phyloP scores from a whole-genome alignment of 1,140 invertebrate species.

The Drosophila malerkotliana region DNA sequence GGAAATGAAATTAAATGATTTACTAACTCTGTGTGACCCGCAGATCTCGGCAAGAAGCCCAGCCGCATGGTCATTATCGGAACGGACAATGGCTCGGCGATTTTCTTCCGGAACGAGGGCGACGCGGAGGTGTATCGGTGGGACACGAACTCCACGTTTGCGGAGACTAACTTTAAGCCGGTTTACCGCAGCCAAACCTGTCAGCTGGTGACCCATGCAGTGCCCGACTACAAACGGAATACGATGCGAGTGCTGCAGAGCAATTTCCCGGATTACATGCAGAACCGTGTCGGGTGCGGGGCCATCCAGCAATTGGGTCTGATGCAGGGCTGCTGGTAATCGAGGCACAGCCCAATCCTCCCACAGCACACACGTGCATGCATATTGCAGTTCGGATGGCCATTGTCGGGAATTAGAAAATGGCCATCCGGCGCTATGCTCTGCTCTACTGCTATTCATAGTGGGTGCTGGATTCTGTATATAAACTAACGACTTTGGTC shows the following conservation, averaged over 20 bases:
- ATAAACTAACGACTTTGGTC: slow-evolving; percentile 61
- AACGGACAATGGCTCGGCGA: slow-evolving; percentile 86
- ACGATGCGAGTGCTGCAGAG: slow-evolving; percentile 86
- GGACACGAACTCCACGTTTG: slow-evolving; percentile 86
- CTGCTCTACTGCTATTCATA: slow-evolving; percentile 24
- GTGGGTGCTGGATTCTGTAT: slow-evolving; percentile 47
- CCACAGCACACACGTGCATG: slow-evolving; percentile 21
- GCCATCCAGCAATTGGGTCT: slow-evolving; percentile 85
- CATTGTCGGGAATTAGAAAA: slow-evolving; percentile 27
- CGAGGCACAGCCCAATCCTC: background rate
- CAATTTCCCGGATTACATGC: slow-evolving; percentile 87
- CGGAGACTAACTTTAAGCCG: slow-evolving; percentile 84
- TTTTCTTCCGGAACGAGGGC: slow-evolving; percentile 87
- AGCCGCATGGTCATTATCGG: slow-evolving; percentile 86
- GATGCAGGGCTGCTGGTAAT: slow-evolving; percentile 84
- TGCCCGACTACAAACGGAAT: slow-evolving; percentile 85
- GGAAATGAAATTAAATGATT: background rate
- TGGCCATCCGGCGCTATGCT: background rate
- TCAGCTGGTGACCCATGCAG: slow-evolving; percentile 85
- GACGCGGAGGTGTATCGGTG: slow-evolving; percentile 87
- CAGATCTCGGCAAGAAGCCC: slow-evolving; percentile 85
- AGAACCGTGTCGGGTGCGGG: slow-evolving; percentile 86
- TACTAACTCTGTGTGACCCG: background rate
- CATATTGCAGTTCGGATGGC: slow-evolving; percentile 45
- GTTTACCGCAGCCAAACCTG: slow-evolving; percentile 85